Evolutionary conservation across 1,140 invertebrate genomes (phyloP).

Genomic region (Meteorus sp.): DNA sequence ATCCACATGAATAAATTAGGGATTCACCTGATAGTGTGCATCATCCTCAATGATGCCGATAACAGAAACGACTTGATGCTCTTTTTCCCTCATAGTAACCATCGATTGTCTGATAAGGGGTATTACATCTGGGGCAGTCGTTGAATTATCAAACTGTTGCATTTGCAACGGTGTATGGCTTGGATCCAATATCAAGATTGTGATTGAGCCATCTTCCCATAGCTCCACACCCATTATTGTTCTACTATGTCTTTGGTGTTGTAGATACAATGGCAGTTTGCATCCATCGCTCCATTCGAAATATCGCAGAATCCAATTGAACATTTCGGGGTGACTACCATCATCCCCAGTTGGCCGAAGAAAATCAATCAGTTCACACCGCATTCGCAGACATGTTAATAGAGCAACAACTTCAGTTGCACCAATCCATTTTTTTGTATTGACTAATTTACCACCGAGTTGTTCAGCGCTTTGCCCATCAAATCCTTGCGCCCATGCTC

Average conservation of each 20-base stretch:
- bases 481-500: constrained; percentile 86
- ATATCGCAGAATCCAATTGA: constrained; percentile 84
- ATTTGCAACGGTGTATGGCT: constrained; percentile 81
- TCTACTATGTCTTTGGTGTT: constrained; percentile 90
- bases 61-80: constrained; percentile 85
- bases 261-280: constrained; percentile 83
- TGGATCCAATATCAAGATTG: constrained; percentile 81
- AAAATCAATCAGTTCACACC: constrained; percentile 82
- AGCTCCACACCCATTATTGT: constrained; percentile 88
- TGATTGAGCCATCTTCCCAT: constrained; percentile 69
- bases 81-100: constrained; percentile 75
- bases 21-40: constrained; percentile 74
- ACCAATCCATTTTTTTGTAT: constrained; percentile 91
- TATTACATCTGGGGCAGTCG: constrained; percentile 64
- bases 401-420: constrained; percentile 83
- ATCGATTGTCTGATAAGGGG: constrained; percentile 74
- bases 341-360: constrained; percentile 79
- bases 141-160: constrained; percentile 64
- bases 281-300: constrained; percentile 75
- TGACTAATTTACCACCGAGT: constrained; percentile 75
- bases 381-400: constrained; percentile 76
- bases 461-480: constrained; percentile 85
- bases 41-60: constrained; percentile 74
- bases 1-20: no score
- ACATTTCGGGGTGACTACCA: constrained; percentile 82